A percentile compares a stretch with the other conserved stretches of the same genome.
Evolutionary conservation across 2,797 vertebrate species (phyloP).

Genomic region (Neosalanx taihuensis): DNA sequence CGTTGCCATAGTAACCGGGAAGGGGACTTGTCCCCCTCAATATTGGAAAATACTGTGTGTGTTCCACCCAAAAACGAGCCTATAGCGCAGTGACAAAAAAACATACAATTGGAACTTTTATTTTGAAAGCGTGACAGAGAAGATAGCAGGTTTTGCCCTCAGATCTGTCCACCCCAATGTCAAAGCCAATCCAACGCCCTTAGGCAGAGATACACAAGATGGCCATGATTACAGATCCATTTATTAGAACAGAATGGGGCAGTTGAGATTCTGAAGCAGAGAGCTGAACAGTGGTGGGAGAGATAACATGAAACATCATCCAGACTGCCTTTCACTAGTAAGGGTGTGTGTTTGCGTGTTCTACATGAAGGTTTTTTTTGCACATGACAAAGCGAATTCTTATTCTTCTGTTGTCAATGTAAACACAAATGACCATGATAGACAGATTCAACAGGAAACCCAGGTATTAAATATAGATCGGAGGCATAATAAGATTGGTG

Average conservation of each 20-base stretch:
- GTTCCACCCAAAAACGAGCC: no score
- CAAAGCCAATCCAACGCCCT: no score
- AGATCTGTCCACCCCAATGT: no score
- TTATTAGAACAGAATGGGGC: conserved; percentile 69
- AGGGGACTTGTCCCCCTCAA: not conserved
- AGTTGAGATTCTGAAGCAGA: conserved; percentile 56
- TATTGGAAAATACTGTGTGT: not conserved
- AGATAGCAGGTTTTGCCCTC: no score
- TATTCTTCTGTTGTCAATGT: conserved; percentile 50
- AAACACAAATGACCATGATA: conserved; percentile 43
- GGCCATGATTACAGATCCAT: conserved; percentile 49
- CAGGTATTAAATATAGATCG: conserved; percentile 74
- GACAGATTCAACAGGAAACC: conserved; percentile 50
- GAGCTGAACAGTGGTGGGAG: conserved; percentile 48
- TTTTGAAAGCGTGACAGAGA: no score
- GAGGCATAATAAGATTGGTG: conserved; percentile 55
- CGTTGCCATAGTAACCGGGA: no score
- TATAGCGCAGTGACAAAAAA: no score
- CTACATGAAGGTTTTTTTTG: conserved; percentile 27
- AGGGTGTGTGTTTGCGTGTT: conserved; percentile 36
- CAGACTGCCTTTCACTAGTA: conserved; percentile 38
- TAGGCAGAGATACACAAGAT: not conserved
- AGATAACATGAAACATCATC: conserved; percentile 54
- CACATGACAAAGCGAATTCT: conserved; percentile 46
- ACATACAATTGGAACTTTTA: no score